A percentile compares a stretch with the other conserved stretches of the same genome.
These are phyloP conservation scores for Xiphydria camelus DNA, from an alignment of 2,888 invertebrate genomes.

Conservation along the genomic window DNA sequence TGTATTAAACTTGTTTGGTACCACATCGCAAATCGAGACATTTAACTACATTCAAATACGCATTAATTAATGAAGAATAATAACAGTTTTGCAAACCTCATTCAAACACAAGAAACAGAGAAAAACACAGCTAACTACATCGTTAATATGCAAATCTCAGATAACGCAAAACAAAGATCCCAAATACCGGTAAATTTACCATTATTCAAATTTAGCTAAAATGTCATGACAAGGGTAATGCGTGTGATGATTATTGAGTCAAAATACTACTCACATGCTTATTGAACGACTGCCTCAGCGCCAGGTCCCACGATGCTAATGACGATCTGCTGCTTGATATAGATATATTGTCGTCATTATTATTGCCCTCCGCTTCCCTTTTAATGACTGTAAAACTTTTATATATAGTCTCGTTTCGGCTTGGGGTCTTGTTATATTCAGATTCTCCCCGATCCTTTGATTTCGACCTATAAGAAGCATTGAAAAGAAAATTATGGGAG, in stretches of 20 bases:
- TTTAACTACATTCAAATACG: conserved; percentile 17
- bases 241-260: too few relatives aligned
- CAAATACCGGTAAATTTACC: too few relatives aligned
- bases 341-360: conserved; percentile 58
- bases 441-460: conserved; percentile 61
- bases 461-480: conserved; percentile 45
- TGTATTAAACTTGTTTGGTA: too few relatives aligned
- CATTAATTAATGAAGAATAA: conserved; percentile 6
- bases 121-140: too few relatives aligned
- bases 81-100: not conserved
- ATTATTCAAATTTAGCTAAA: too few relatives aligned
- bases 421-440: conserved; percentile 57
- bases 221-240: too few relatives aligned
- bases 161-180: too few relatives aligned
- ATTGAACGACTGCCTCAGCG: conserved; percentile 59
- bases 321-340: conserved; percentile 66
- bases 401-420: conserved; percentile 54
- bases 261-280: conserved; percentile 58
- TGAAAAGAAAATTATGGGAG: not conserved
- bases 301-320: conserved; percentile 64
- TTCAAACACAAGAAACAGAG: conserved; percentile 15
- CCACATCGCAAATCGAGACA: conserved; percentile 42
- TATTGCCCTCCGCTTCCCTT: conserved; percentile 53
- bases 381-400: conserved; percentile 55
- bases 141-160: too few relatives aligned